Conservation (phyloP, 2,113 vertebrate genomes). For the Raja brachyura region DNA sequence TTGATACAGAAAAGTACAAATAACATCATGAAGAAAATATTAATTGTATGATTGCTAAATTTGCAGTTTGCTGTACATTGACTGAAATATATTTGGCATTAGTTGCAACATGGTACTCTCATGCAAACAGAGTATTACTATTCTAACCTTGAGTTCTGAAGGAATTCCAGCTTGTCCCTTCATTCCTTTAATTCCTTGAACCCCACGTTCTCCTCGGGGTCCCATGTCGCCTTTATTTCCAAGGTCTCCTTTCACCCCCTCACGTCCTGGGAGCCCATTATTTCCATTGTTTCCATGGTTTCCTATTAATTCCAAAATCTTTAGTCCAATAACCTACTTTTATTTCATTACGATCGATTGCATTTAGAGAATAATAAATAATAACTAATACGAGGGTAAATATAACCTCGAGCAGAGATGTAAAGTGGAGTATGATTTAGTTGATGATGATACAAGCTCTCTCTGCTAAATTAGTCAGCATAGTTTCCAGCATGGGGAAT, state of each 20-base stretch:
- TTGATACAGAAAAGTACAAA: neutral
- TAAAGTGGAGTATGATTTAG: neutral
- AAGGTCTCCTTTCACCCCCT: conserved; percentile 68
- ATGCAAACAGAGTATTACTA: neutral
- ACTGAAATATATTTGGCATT: neutral
- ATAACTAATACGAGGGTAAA: neutral
- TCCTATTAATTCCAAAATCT: conserved; percentile 51
- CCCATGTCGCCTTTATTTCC: conserved; percentile 70
- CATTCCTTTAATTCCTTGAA: conserved; percentile 67
- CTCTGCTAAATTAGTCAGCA: neutral
- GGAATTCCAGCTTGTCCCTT: conserved; percentile 69
- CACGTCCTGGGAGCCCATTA: conserved; percentile 67
- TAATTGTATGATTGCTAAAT: neutral
- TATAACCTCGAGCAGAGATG: neutral
- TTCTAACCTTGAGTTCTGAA: conserved; percentile 65
- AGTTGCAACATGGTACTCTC: neutral
- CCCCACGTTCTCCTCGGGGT: conserved; percentile 63
- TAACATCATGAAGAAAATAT: neutral
- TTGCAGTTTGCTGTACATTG: neutral
- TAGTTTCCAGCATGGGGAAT: too few relatives aligned
- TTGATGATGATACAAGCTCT: neutral
- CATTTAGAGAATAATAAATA: neutral
- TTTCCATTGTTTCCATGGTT: conserved; percentile 75
- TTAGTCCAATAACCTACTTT: neutral
- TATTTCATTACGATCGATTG: neutral